phyloP scores from a whole-genome alignment of 2,797 vertebrate species.

The Cheirogaleus major region DNA sequence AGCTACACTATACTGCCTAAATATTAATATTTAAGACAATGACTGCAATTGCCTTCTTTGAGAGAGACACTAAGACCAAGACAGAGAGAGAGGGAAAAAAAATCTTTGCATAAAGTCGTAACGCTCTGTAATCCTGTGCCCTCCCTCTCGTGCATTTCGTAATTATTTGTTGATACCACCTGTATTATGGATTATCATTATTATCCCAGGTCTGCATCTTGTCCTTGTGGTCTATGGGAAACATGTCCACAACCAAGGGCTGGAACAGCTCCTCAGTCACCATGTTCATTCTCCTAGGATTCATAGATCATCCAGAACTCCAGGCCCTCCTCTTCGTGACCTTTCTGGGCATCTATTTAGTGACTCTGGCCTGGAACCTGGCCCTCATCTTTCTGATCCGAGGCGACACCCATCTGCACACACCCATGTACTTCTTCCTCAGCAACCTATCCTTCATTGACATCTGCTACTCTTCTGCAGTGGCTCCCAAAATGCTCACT shows the following conservation, averaged over 20 bases:
- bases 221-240: background rate
- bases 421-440: conserved; percentile 77
- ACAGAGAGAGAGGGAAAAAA: background rate
- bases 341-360: conserved; percentile 60
- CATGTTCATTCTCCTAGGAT: conserved; percentile 68
- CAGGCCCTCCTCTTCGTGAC: conserved; percentile 53
- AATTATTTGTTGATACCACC: background rate
- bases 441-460: conserved; percentile 67
- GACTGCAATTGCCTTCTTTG: background rate
- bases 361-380: conserved; percentile 65
- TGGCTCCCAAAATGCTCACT: conserved; percentile 72
- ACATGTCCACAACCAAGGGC: background rate
- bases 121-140: background rate
- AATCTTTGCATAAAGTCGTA: background rate
- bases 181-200: background rate
- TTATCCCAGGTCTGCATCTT: background rate
- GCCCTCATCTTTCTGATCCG: conserved; percentile 67
- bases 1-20: background rate
- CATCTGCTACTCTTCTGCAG: conserved; percentile 64
- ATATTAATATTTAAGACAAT: background rate
- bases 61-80: background rate
- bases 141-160: background rate
- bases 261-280: conserved; percentile 58
- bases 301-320: conserved; percentile 59
- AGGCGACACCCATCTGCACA: conserved; percentile 26